Conservation (phyloP, 2,888 invertebrate genomes). For the Holacanthella duospinosa region DNA sequence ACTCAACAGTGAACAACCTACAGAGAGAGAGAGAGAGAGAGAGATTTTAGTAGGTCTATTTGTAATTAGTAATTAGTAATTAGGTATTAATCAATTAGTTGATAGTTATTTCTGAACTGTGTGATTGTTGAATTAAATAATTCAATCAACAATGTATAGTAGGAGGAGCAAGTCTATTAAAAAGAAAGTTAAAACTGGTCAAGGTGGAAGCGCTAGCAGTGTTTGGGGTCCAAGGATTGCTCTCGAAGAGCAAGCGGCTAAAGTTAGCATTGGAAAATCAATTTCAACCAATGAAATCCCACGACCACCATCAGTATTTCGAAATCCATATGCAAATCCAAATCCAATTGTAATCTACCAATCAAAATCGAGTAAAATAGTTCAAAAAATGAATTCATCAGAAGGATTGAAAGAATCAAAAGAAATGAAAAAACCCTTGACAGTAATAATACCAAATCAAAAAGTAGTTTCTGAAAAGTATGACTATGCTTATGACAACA, state of each 20-base stretch:
- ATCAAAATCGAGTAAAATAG: background rate
- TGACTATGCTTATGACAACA: background rate
- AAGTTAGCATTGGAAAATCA: too few relatives aligned
- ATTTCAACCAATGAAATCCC: background rate
- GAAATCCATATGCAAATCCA: background rate
- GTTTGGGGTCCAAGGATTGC: conserved; percentile 36
- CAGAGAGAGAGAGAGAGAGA: background rate
- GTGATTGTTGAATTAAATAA: too few relatives aligned
- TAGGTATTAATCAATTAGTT: too few relatives aligned
- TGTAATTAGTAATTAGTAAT: too few relatives aligned
- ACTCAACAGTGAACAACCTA: background rate
- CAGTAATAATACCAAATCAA: conserved; percentile 6
- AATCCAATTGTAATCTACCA: background rate
- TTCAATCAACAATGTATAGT: conserved; percentile 35
- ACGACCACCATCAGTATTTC: background rate
- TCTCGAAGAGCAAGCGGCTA: conserved; percentile 24
- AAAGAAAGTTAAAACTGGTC: conserved; percentile 25
- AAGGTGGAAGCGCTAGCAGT: conserved; percentile 12
- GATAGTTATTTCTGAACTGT: too few relatives aligned
- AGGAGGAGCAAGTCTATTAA: conserved; percentile 24
- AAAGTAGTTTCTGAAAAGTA: background rate
- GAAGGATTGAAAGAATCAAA: background rate
- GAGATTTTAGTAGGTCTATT: too few relatives aligned
- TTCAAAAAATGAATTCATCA: background rate
- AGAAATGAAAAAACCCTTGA: background rate